These are phyloP conservation scores for Pterobdella sp. DNA, from an alignment of 2,888 invertebrate species.

Conservation along the genomic window DNA sequence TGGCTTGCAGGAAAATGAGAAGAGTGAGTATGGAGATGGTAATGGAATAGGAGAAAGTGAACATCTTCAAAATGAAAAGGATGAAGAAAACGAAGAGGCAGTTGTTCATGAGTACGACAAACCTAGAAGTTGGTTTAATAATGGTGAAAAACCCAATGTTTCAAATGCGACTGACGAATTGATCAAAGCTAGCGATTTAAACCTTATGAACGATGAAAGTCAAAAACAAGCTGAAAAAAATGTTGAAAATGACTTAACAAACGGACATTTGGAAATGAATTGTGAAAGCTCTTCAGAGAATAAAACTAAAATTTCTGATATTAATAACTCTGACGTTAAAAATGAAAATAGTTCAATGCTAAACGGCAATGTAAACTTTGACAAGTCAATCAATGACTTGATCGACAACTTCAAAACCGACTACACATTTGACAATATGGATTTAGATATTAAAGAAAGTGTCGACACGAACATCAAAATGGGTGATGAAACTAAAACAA, in stretches of 20 bases:
- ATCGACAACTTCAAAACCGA: background rate
- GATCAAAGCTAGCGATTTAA: background rate
- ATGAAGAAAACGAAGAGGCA: constrained; percentile 4
- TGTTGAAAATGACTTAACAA: background rate
- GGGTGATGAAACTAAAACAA: too few relatives aligned
- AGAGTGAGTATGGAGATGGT: background rate
- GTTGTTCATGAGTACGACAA: background rate
- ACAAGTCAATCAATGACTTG: constrained; percentile 7
- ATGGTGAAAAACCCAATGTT: background rate
- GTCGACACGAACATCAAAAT: too few relatives aligned
- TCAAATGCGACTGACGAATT: background rate
- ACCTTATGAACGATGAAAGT: background rate
- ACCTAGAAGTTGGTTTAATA: background rate
- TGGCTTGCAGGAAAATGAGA: background rate
- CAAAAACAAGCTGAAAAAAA: background rate
- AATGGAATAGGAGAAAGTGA: background rate
- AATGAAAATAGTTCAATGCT: too few relatives aligned
- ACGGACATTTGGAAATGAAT: background rate
- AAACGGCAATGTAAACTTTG: background rate
- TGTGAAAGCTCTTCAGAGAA: too few relatives aligned
- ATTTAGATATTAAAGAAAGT: background rate
- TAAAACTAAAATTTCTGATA: too few relatives aligned
- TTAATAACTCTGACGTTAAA: too few relatives aligned
- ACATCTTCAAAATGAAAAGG: background rate
- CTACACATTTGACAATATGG: background rate